Evolutionary conservation across 1,140 invertebrate species (phyloP).

Genomic region (Eriocheir sinensis): DNA sequence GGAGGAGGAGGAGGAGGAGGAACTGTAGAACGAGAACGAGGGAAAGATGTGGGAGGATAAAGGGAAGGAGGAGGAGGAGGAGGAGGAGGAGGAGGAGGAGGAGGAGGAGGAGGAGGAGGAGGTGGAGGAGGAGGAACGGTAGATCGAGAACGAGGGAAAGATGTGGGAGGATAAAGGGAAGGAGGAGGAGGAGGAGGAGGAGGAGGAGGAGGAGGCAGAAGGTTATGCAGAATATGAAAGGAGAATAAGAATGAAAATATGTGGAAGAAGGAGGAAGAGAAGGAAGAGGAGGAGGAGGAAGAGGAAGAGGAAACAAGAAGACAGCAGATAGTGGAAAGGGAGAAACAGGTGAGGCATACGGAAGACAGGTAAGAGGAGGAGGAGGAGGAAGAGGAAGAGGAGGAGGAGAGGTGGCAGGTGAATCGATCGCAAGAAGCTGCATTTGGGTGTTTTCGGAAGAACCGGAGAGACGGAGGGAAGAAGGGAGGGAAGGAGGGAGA

Average conservation of each 20-base stretch:
- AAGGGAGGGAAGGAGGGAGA: neutral
- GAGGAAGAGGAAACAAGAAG: neutral
- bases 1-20: neutral
- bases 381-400: neutral
- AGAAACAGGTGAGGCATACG: neutral
- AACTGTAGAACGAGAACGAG: neutral
- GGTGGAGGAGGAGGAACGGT: neutral
- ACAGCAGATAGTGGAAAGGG: neutral
- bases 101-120: neutral
- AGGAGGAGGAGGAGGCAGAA: too few species aligned
- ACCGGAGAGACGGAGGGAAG: neutral
- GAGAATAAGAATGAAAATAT: neutral
- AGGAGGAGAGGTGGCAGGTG: neutral
- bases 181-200: neutral
- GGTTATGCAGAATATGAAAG: neutral
- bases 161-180: neutral
- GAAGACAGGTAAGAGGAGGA: neutral
- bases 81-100: neutral
- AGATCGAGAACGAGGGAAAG: neutral
- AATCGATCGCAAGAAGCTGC: neutral
- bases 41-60: neutral
- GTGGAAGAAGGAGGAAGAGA: neutral
- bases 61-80: neutral
- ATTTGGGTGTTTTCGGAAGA: neutral
- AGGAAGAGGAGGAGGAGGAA: neutral